Evolutionary conservation across 2,888 invertebrate genomes (phyloP), one percentile per base, ranked within the genome.

Genomic region (Diaphora mendica): DNA sequence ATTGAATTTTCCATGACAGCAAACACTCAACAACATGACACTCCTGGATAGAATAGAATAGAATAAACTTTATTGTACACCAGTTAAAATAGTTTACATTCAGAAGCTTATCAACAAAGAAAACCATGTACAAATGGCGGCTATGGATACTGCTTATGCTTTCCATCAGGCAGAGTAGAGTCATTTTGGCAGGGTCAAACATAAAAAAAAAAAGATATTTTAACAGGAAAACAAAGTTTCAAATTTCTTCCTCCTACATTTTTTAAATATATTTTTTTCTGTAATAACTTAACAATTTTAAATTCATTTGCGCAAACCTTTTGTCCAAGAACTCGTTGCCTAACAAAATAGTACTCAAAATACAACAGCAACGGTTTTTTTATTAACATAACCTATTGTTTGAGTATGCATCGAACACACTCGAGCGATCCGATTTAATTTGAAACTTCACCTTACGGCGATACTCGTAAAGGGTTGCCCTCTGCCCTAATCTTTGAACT

Each of bases 401-500:
- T 86, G 89, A 90, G 88, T 90, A 90, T 93, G 94, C 93, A 92
- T 86, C 89, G 87, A 84, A 86, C 77, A 81, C 83, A 77, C 78
- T 80, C 85, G 88, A 88, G 89, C 88, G 89, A 90, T 89, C 90
- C 88, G 90, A 91, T 92, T 92, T 90, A 93, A 92, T 93, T 93
- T 90, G 84, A 91, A 92, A 93, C 92, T 92, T 94, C 90, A 91
- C 92, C 91, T 91, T 87, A 85, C 87, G 86, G 83, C 88, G 87
- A 85, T 89, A 88, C 89, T 89, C 89, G 91, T 85, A 91, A 92
- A 94, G 94, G 95, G 95, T 94, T 93, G 90, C 91, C 92, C 94
- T 91, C 90, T 93, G 94, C 94, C 95, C 94, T 94, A 95, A 95
- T 95, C 95, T 95, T 95, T 95, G 95, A 95, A 95, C 95, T 95